Conservation (phyloP, 2,888 invertebrate species). For the Meta bourneti region DNA sequence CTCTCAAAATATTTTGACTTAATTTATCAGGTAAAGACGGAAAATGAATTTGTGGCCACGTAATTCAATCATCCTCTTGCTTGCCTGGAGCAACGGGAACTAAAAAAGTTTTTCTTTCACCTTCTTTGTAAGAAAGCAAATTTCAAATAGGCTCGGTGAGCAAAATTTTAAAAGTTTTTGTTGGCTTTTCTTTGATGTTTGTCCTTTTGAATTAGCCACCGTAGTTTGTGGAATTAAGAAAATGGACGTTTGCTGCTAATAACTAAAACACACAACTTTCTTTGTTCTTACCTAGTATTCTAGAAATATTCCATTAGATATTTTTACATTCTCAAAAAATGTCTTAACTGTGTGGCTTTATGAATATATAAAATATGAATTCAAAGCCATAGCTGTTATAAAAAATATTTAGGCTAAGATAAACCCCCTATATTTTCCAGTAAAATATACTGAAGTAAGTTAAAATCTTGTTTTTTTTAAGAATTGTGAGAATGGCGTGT, state of each 20-base stretch:
- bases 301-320: no score
- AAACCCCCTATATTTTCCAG: no score
- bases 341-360: no score
- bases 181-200: neutral
- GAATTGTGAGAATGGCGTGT: no score
- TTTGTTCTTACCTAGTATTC: neutral
- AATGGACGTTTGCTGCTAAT: neutral
- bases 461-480: no score
- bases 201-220: neutral
- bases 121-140: neutral
- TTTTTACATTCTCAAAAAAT: no score
- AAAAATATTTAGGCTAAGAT: no score
- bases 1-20: slow-evolving; percentile 64
- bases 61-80: slow-evolving; percentile 52
- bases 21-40: slow-evolving; percentile 57
- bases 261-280: neutral
- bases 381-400: no score
- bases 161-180: slow-evolving; percentile 12
- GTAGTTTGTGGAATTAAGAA: neutral
- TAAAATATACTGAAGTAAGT: no score
- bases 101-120: neutral
- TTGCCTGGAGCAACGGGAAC: neutral
- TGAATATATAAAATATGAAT: no score
- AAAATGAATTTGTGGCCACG: slow-evolving; percentile 57
- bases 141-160: neutral